These are phyloP conservation scores for Epinotia demarniana DNA, from an alignment of 2,888 invertebrate genomes.

Conservation along the genomic window DNA sequence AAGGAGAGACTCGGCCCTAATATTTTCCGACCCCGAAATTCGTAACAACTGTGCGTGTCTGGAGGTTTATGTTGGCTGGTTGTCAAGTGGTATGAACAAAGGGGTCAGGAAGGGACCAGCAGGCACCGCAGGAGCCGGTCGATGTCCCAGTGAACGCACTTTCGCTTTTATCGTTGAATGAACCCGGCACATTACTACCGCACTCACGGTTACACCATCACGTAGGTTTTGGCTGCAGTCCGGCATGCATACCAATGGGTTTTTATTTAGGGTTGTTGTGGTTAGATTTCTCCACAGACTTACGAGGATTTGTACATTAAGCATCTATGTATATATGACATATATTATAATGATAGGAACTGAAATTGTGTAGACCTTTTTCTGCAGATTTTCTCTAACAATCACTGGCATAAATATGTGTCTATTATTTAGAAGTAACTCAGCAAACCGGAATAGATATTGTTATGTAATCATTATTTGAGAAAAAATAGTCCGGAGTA, in stretches of 20 bases:
- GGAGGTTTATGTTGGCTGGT: neutral
- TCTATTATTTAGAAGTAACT: too few species aligned
- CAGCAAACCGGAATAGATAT: too few species aligned
- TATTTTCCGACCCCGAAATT: neutral
- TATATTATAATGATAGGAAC: neutral
- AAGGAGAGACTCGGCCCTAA: neutral
- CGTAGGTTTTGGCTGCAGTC: slow-evolving; percentile 74
- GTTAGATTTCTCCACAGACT: slow-evolving; percentile 75
- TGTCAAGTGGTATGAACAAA: neutral
- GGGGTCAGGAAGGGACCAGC: slow-evolving; percentile 58
- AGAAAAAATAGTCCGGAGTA: too few species aligned
- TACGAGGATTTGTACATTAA: slow-evolving; percentile 47
- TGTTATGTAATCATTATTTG: too few species aligned
- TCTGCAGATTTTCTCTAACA: neutral
- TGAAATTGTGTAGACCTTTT: neutral
- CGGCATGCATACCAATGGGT: slow-evolving; percentile 76
- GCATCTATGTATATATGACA: too few species aligned
- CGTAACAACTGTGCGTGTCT: neutral
- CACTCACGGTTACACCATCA: slow-evolving; percentile 81
- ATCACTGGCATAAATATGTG: neutral
- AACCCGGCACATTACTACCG: slow-evolving; percentile 81
- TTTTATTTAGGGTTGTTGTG: slow-evolving; percentile 71
- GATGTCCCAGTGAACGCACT: slow-evolving; percentile 83
- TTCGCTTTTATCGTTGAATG: slow-evolving; percentile 84
- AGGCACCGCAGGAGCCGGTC: slow-evolving; percentile 76